These are phyloP conservation scores for Luidia sarsii DNA, from an alignment of 53 echinoderm and acorn worm genomes.

Conservation along the genomic window DNA sequence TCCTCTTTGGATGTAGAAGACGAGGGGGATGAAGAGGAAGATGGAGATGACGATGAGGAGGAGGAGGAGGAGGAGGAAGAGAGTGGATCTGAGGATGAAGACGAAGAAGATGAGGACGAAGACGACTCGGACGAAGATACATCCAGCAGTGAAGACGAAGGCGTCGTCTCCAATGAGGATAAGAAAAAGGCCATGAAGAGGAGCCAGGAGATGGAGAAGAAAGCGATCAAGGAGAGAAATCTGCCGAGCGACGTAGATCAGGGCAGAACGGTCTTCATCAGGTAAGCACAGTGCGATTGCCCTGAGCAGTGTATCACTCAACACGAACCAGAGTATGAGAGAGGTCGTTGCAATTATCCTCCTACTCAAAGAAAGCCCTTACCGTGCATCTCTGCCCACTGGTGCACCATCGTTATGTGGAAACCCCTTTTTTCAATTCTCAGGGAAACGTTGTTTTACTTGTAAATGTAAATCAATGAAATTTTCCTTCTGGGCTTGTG, in stretches of 20 bases:
- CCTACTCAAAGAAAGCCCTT: no score
- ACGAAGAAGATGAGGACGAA: slow-evolving; percentile 41
- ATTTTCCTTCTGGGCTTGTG: no score
- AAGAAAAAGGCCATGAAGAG: slow-evolving; percentile 9
- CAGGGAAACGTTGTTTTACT: no score
- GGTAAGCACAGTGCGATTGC: slow-evolving; percentile 70
- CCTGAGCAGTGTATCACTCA: no score
- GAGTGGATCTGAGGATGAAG: neutral
- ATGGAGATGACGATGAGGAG: slow-evolving; percentile 13
- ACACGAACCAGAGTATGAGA: no score
- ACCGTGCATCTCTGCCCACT: no score
- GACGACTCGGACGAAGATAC: slow-evolving; percentile 31
- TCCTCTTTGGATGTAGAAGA: slow-evolving; percentile 30
- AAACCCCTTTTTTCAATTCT: no score
- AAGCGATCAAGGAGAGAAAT: neutral
- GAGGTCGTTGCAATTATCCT: no score
- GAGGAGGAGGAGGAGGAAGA: slow-evolving; percentile 21
- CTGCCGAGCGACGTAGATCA: slow-evolving; percentile 67
- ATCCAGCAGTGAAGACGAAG: slow-evolving; percentile 14
- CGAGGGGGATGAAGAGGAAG: slow-evolving; percentile 23
- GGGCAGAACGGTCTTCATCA: slow-evolving; percentile 85
- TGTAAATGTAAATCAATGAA: no score
- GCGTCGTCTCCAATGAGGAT: slow-evolving; percentile 24
- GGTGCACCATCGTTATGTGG: no score
- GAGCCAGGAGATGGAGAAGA: neutral